Conservation (phyloP, 2,888 invertebrate genomes). For the Syrphus vitripennis region DNA sequence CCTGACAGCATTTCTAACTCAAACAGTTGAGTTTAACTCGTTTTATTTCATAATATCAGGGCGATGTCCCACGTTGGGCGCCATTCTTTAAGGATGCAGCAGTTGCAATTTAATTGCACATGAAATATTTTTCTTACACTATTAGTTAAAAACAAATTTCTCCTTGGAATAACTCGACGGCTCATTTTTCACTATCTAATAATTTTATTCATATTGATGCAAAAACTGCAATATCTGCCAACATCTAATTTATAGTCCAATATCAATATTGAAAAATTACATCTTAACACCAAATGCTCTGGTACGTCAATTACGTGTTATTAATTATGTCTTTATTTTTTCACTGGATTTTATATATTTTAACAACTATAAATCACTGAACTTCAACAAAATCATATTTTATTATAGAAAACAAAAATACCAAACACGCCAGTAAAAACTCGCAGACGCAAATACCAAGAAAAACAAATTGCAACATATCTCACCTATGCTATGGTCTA, state of each 20-base stretch:
- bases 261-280: slow-evolving; percentile 7
- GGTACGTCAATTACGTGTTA: background rate
- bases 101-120: too few species aligned
- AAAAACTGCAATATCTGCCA: background rate
- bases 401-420: slow-evolving; percentile 14
- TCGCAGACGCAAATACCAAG: background rate
- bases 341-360: background rate
- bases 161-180: background rate
- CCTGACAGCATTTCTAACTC: too few species aligned
- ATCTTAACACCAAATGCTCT: background rate
- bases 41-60: too few species aligned
- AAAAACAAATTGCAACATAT: background rate
- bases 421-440: slow-evolving; percentile 9
- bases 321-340: slow-evolving; percentile 3
- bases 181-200: background rate
- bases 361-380: slow-evolving; percentile 7
- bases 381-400: slow-evolving; percentile 10
- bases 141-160: too few species aligned
- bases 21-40: too few species aligned
- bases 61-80: too few species aligned
- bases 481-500: background rate
- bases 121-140: too few species aligned
- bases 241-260: background rate
- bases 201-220: background rate
- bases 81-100: too few species aligned